Evolutionary conservation across 2,888 invertebrate species (phyloP), one percentile per base, ranked within the genome.

Genomic region (Alcis repandata): DNA sequence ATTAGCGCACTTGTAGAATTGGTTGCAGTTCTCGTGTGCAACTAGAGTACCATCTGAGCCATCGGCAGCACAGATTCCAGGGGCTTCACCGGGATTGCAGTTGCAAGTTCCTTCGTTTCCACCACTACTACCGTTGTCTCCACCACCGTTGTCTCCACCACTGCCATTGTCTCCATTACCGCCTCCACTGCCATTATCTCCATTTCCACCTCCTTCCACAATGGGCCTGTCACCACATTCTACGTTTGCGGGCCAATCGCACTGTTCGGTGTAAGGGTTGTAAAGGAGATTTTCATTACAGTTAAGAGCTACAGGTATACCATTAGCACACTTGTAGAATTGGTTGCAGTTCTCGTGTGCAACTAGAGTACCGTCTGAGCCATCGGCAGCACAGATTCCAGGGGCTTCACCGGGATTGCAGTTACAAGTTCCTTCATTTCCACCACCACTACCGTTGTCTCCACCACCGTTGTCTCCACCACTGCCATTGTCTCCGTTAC

Each of bases 291-390:
- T 22, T 0, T 51, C 64, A 4, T 11, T 36, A 46, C 83, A 83
- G 0, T 17, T 20, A 0, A 73, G 1, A 0, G 71, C 54, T 0
- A 76, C 65, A 0, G 73, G 72, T 11, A 69, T 66, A 54, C 75
- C 73, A 20, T 67, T 33, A 53, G 51, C 27, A 9, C 67, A 67
- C 15, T 63, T 67, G 20, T 83, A 85, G 52, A 79, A 83, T 43
- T 82, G 69, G 59, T 82, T 79, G 63, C 84, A 85, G 56, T 79
- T 73, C 70, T 82, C 80, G n/a, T 84, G 78, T 3, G 85, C 84
- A 0, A 84, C 61, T 0, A 85, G 64, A 15, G 72, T 60, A 6
- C 82, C 82, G 13, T 80, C 72, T 1, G 81, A 79, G 3, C 64
- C 76, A 8, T 71, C 69, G 17, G 68, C 69, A 1, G 73, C 74